Conservation (phyloP, 2,113 vertebrate genomes). For the Pithys albifrons region DNA sequence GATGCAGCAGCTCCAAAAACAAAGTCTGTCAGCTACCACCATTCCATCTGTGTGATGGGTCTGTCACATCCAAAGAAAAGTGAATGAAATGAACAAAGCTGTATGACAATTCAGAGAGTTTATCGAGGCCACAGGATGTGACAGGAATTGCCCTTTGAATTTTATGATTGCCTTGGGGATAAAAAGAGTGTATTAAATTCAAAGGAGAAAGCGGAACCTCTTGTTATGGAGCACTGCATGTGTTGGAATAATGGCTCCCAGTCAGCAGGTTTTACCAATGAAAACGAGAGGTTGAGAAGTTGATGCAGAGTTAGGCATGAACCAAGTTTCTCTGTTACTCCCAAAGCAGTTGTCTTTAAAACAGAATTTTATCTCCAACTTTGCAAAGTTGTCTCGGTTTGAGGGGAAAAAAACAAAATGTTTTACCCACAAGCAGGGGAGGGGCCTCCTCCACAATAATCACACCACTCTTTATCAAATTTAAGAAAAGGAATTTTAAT, state of each 20-base stretch:
- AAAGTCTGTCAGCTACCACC: not conserved
- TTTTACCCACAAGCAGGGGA: no score
- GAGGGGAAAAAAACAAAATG: no score
- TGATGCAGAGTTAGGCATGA: not conserved
- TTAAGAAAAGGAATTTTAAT: no score
- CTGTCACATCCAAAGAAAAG: not conserved
- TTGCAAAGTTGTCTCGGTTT: no score
- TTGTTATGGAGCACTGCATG: rapidly evolving
- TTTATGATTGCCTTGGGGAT: not conserved
- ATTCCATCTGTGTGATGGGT: not conserved
- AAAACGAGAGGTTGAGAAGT: not conserved
- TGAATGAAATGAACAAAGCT: not conserved
- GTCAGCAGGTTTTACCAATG: not conserved
- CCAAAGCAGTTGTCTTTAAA: not conserved
- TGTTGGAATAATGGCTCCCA: not conserved
- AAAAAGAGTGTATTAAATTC: not conserved
- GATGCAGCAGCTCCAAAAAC: not conserved
- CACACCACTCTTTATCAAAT: no score
- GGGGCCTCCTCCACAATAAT: no score
- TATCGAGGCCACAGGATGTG: rapidly evolving
- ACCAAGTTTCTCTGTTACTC: not conserved
- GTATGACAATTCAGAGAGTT: not conserved
- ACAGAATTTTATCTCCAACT: not conserved
- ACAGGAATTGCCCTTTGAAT: not conserved
- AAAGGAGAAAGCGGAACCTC: not conserved